These are phyloP conservation scores for Oophaga sylvatica DNA, from an alignment of 2,797 vertebrate species.

Conservation along the genomic window DNA sequence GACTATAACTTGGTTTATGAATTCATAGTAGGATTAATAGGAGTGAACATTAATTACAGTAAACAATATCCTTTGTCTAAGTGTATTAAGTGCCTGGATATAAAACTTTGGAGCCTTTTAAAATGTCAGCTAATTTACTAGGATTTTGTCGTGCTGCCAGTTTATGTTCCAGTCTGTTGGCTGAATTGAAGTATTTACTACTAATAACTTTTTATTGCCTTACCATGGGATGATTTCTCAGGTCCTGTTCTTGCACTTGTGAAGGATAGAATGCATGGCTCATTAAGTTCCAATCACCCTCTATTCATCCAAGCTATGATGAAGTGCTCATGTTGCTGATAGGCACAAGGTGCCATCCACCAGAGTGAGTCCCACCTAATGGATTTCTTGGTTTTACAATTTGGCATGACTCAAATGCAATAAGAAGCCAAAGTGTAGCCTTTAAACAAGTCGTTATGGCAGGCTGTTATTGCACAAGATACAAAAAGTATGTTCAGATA, in stretches of 20 bases:
- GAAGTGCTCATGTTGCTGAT: conserved; percentile 27
- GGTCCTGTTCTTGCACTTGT: conserved; percentile 55
- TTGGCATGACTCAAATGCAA: conserved; percentile 2
- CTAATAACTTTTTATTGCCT: conserved; percentile 58
- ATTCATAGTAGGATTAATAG: neutral
- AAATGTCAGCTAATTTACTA: conserved; percentile 47
- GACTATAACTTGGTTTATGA: neutral
- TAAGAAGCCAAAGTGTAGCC: neutral
- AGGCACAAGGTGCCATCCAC: conserved; percentile 38
- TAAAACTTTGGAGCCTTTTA: conserved; percentile 29
- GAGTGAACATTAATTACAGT: neutral
- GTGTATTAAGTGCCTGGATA: neutral
- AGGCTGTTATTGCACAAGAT: neutral
- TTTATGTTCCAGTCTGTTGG: conserved; percentile 56
- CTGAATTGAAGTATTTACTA: conserved; percentile 54
- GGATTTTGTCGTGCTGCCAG: conserved; percentile 32
- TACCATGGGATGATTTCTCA: conserved; percentile 49
- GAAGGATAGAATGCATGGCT: conserved; percentile 39
- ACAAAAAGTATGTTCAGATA: neutral
- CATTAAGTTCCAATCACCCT: conserved; percentile 58
- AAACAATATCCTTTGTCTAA: conserved; percentile 25
- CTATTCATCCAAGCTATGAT: conserved; percentile 52
- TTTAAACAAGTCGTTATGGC: neutral
- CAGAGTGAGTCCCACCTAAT: conserved; percentile 16
- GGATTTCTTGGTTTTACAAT: conserved; percentile 39